Evolutionary conservation across 2,888 invertebrate species (phyloP).

Genomic region (Ecdyonurus torrentis): DNA sequence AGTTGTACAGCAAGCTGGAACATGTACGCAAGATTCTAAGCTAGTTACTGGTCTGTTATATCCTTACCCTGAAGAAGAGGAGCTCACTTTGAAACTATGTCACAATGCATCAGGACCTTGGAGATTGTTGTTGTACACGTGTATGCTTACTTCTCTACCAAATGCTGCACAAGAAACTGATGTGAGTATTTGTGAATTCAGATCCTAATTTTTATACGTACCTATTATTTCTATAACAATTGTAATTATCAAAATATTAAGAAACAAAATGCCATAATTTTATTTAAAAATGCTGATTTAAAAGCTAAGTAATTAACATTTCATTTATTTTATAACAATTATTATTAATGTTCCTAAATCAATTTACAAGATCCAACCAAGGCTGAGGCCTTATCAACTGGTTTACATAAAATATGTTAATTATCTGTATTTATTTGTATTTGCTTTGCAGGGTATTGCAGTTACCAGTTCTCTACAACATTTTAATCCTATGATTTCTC

Average conservation of each 20-base stretch:
- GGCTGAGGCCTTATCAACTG: too few species aligned
- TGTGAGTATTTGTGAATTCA: background rate
- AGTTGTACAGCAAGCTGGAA: slow-evolving; percentile 2
- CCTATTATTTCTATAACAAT: too few species aligned
- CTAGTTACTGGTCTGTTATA: slow-evolving; percentile 2
- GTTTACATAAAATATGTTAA: too few species aligned
- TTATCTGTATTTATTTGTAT: too few species aligned
- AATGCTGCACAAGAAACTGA: background rate
- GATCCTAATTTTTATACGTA: too few species aligned
- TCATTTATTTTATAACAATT: too few species aligned
- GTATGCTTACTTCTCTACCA: background rate
- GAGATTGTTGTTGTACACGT: background rate
- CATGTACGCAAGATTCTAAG: background rate
- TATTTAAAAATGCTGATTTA: too few species aligned
- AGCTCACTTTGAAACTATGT: background rate
- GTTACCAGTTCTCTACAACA: background rate
- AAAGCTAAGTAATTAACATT: too few species aligned
- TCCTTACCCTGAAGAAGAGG: background rate
- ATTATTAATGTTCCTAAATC: too few species aligned
- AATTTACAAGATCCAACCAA: too few species aligned
- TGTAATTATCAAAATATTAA: too few species aligned
- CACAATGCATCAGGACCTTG: background rate
- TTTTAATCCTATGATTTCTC: background rate
- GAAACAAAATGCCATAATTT: too few species aligned
- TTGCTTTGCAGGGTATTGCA: background rate